Evolutionary conservation across 2,888 invertebrate genomes (phyloP).

Genomic region (Coelogynopora nodosa): DNA sequence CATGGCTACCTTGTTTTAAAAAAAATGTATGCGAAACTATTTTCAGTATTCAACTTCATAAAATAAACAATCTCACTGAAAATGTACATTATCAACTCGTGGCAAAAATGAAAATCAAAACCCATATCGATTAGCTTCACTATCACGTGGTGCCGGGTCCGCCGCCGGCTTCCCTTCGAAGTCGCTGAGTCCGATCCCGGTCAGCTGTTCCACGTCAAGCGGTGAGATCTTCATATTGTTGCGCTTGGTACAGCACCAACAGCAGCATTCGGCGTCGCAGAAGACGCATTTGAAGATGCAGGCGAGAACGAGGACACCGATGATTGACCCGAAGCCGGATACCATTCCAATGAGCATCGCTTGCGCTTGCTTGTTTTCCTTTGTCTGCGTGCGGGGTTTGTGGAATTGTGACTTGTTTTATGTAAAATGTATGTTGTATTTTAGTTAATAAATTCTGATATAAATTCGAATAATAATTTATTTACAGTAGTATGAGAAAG

Average conservation of each 20-base stretch:
- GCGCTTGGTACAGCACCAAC: conserved; percentile 10
- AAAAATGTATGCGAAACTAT: no score
- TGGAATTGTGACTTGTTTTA: not conserved
- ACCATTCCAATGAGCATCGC: conserved; percentile 1
- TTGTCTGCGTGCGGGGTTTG: not conserved
- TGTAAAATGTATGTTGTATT: no score
- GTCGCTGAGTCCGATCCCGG: not conserved
- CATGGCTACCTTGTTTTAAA: no score
- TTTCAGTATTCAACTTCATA: no score
- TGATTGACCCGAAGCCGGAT: not conserved
- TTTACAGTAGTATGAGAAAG: no score
- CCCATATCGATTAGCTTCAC: not conserved
- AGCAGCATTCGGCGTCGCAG: not conserved
- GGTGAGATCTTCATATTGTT: not conserved
- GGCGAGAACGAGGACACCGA: not conserved
- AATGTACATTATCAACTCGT: no score
- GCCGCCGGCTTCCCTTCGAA: not conserved
- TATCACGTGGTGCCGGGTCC: not conserved
- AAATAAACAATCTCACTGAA: no score
- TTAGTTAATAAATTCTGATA: no score
- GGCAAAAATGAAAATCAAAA: no score
- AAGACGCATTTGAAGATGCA: not conserved
- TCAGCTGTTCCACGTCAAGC: not conserved
- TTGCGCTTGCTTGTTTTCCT: not conserved
- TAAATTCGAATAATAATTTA: no score